phyloP scores from a whole-genome alignment of 2,888 invertebrate species.

The Thelaira solivaga region DNA sequence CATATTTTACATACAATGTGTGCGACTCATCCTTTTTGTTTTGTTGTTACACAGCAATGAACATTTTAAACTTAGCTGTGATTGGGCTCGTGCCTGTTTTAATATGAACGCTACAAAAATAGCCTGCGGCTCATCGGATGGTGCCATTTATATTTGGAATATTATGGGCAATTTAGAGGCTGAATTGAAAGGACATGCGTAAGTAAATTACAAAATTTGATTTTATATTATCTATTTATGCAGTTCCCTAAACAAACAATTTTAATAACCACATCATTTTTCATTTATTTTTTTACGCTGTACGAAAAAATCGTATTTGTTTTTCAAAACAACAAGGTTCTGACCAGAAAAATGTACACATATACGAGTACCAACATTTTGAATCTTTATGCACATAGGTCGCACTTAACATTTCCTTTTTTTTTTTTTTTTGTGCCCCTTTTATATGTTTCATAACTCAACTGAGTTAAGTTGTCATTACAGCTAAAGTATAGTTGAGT shows the following conservation, averaged over 20 bases:
- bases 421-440: no score
- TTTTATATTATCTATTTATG: background rate
- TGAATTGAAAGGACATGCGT: constrained; percentile 89
- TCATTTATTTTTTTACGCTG: background rate
- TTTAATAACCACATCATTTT: background rate
- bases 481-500: no score
- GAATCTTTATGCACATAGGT: no score
- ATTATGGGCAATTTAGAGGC: constrained; percentile 85
- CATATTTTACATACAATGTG: no score
- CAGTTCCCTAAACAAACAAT: background rate
- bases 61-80: constrained; percentile 95
- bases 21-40: background rate
- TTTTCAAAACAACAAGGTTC: no score
- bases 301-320: no score
- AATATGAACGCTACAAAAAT: constrained; percentile 93
- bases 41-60: constrained; percentile 85
- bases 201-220: constrained; percentile 76
- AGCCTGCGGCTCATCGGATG: constrained; percentile 94
- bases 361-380: no score
- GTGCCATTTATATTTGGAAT: constrained; percentile 95
- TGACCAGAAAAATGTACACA: no score
- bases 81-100: constrained; percentile 94
- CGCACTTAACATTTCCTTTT: no score
- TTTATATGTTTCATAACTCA: no score
- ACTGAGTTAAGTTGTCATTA: no score